A percentile compares a stretch with the other conserved stretches of the same genome.
Evolutionary conservation across 1,140 invertebrate species (phyloP).

Genomic region (Littorina saxatilis): DNA sequence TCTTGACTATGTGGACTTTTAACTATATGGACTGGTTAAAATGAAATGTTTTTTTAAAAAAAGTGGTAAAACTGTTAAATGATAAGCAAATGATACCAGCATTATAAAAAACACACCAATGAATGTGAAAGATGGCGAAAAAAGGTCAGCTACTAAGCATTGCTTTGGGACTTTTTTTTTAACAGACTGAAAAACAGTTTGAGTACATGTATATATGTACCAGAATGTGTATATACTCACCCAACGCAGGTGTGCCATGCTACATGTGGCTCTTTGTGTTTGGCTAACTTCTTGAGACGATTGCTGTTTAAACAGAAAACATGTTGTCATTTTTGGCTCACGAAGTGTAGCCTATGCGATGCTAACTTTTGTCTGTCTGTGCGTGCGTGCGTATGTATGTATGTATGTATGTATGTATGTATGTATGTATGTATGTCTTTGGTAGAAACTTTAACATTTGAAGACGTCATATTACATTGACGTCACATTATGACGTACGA

Average conservation of each 20-base stretch:
- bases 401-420: not conserved
- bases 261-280: slow-evolving; percentile 52
- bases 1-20: no score
- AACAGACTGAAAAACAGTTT: no score
- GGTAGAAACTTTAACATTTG: no score
- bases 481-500: no score
- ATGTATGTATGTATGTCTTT: not conserved
- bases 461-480: no score
- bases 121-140: not conserved
- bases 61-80: no score
- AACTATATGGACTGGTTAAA: no score
- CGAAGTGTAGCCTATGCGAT: no score
- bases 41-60: no score
- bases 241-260: slow-evolving; percentile 56
- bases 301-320: slow-evolving; percentile 45
- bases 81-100: no score
- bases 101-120: not conserved
- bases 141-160: not conserved
- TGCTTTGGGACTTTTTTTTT: no score
- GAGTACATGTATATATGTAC: not conserved
- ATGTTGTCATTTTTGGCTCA: no score
- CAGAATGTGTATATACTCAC: slow-evolving; percentile 40
- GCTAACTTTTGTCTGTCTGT: not conserved
- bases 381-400: not conserved
- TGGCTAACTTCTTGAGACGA: slow-evolving; percentile 46